Base-by-base conservation (phyloP, 2,113 vertebrate genomes). In the Neolamprologus toae region DNA sequence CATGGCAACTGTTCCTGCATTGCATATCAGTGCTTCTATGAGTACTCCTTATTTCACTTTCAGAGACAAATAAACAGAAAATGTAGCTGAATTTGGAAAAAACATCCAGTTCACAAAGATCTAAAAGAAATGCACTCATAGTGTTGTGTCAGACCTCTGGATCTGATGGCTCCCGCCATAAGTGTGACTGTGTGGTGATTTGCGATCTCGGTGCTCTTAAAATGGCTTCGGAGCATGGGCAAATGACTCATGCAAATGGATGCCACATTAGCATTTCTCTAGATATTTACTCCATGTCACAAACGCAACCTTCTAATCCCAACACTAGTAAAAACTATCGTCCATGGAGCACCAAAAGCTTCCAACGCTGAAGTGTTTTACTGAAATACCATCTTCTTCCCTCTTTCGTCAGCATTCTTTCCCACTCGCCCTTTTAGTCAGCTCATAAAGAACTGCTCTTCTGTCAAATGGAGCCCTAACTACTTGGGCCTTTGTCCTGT, bases 171-270 rank as follows among this genome's bases (percentile, higher is more conserved):
- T 91, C 81, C 82, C 4, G 8, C 87, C 83, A 21, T 86, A 17
- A 86, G 59, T 54, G 63, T 82, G 81, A 80, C 90, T 82, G 85
- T 35, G 81, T 55, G 84, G 53, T 23, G 88, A 86, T 87, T 61
- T 86, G 66, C 71, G 80, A 90, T 88, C 63, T 84, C 73, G 2
- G 12, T 84, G 88, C 86, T 91, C 86, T 90, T 94, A 95, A 95
- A 95, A 95, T 95, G 94, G 94, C 94, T 90, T 93, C 92, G 68
- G 84, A 86, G 86, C 86, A 88, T 17, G 86, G 82, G 84, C 91
- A 88, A 92, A 86, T 92, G 94, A 90, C 82, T 92, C 90, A 81
- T 92, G 95, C 94, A 95, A 96, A 95, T 94, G 94, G 94, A 85
- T 88, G 88, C 91, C 93, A 66, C 87, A 92, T 94, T 93, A 91